Conservation (phyloP, 2,797 vertebrate genomes). For the Schizopygopsis pylzovi region DNA sequence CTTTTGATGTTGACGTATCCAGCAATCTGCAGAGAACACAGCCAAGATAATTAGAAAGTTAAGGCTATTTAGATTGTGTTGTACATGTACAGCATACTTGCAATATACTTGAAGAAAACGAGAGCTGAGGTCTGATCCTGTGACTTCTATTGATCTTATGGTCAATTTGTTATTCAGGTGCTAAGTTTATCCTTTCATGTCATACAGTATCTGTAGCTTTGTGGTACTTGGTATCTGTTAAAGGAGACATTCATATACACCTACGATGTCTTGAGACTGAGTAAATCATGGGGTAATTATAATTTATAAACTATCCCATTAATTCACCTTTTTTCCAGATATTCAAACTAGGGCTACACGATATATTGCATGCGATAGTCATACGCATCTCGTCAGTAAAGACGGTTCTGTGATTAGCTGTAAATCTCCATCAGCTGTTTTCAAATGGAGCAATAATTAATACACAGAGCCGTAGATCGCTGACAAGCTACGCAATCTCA, state of each 20-base stretch:
- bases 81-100: not conserved
- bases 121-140: not conserved
- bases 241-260: not conserved
- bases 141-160: not conserved
- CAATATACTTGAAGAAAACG: not conserved
- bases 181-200: not conserved
- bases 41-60: constrained; percentile 15
- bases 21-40: not conserved
- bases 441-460: too few relatives aligned
- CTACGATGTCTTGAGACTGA: not conserved
- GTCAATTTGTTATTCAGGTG: not conserved
- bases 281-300: not conserved
- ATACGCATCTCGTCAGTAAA: too few relatives aligned
- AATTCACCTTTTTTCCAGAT: not conserved
- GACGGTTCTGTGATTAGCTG: too few relatives aligned
- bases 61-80: constrained; percentile 4
- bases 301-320: not conserved
- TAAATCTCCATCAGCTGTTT: too few relatives aligned
- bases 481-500: too few relatives aligned
- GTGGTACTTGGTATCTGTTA: not conserved
- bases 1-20: constrained; percentile 27
- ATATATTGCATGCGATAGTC: too few relatives aligned
- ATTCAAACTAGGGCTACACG: not conserved
- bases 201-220: not conserved
- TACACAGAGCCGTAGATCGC: too few relatives aligned